Evolutionary conservation across 2,113 vertebrate genomes (phyloP).

Genomic region (Bufo gargarizans): DNA sequence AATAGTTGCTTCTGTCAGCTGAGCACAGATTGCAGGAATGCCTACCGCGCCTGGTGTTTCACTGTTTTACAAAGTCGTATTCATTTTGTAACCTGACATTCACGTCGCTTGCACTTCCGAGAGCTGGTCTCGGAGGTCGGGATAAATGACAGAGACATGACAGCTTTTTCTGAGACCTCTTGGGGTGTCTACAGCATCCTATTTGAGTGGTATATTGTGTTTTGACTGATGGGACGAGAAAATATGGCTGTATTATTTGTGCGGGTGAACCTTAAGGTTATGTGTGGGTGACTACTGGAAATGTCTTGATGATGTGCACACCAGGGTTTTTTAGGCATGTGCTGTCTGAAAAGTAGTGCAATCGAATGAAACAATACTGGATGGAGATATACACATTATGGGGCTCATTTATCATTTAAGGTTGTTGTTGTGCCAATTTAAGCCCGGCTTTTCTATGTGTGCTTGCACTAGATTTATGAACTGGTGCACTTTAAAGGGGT

Average conservation of each 20-base stretch:
- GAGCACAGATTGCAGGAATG: slow-evolving; percentile 43
- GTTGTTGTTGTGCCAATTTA: too few species aligned
- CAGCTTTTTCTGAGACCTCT: slow-evolving; percentile 26
- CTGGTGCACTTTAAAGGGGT: too few species aligned
- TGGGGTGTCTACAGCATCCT: slow-evolving; percentile 1
- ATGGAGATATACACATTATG: too few species aligned
- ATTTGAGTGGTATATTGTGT: slow-evolving; percentile 12
- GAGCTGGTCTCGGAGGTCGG: slow-evolving; percentile 17
- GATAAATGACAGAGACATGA: slow-evolving; percentile 9
- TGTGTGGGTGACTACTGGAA: neutral
- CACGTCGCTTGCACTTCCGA: slow-evolving; percentile 15
- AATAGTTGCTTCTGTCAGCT: slow-evolving; percentile 43
- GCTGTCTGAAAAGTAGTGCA: neutral
- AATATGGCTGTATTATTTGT: slow-evolving; percentile 6
- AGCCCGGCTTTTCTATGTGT: too few species aligned
- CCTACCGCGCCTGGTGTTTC: slow-evolving; percentile 18
- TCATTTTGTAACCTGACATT: slow-evolving; percentile 46
- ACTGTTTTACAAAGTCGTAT: slow-evolving; percentile 14
- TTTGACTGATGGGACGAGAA: neutral
- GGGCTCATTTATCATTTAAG: too few species aligned
- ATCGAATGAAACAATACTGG: too few species aligned
- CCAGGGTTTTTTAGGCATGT: neutral
- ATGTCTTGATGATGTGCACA: neutral
- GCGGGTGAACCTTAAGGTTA: neutral
- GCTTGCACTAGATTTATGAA: too few species aligned